Base-by-base conservation (phyloP, 2,113 vertebrate genomes). In the Sinosuthora webbiana region DNA sequence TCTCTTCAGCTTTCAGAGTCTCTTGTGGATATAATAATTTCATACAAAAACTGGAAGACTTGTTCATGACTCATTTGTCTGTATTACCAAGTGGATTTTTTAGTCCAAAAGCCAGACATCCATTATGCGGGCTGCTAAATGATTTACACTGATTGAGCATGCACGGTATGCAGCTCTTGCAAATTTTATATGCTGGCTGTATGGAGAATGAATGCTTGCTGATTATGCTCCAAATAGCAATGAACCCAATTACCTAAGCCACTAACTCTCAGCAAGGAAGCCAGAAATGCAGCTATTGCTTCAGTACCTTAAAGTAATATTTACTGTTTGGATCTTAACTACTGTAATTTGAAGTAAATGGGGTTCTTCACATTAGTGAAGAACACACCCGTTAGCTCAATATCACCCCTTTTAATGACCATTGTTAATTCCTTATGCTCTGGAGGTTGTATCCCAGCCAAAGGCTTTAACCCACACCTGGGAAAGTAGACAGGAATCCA, bases 161-260 rank as follows among this genome's bases (percentile, higher is more conserved):
- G 3, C 56, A 37, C 2, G 27, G 53, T 49, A 52, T 75, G 93
- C 77, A 79, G 81, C 89, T 89, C 81, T 94, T 91, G 89, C 93
- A 96, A 84, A 91, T 97, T 95, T 94, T 87, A 95, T 93, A 83
- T 65, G 79, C 88, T 77, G 59, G 88, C 75, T 92, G 75, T 80
- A 77, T 7, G 7, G 88, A 92, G 68, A 83, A 92, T 87, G 71
- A 96, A 93, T 90, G 42, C 53, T 83, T 74, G 45, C 63, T 96
- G 92, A 93, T 93, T 92, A 94, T 90, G 90, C 75, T 95, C 90
- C 94, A 96, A 96, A 95, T 69, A 93, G 94, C 94, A 95, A 45
- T 23, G 87, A 94, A 89, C 44, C 31, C 74, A 75, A 87, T 91
- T 84, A 95, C 93, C 60, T 81, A 94, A 92, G 35, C 76, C 64